Conservation (phyloP, 2,113 vertebrate genomes). For the Pachypanchax playfairii region DNA sequence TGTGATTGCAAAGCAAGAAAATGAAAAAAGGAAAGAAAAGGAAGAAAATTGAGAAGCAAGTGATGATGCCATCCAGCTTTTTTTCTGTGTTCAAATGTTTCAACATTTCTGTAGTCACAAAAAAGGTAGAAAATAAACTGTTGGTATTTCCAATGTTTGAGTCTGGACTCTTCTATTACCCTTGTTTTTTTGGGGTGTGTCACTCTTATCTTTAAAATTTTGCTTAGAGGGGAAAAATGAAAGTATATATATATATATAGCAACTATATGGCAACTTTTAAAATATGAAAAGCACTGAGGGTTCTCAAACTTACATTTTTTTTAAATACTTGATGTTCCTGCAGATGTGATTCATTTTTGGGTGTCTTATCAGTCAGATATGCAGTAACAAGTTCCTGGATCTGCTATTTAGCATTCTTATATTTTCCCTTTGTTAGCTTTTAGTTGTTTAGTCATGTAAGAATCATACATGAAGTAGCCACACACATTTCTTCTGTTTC, state of each 20-base stretch:
- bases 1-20: conserved; percentile 95
- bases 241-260: too few species aligned
- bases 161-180: conserved; percentile 79
- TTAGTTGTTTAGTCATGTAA: neutral
- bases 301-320: neutral
- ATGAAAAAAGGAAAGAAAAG: conserved; percentile 69
- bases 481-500: too few species aligned
- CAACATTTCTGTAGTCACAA: conserved; percentile 98
- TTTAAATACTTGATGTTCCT: neutral
- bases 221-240: too few species aligned
- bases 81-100: conserved; percentile 97
- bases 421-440: neutral
- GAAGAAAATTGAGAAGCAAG: conserved; percentile 84
- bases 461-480: neutral
- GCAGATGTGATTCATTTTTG: neutral
- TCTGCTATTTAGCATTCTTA: neutral
- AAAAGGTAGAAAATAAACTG: conserved; percentile 96
- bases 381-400: neutral
- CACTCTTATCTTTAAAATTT: too few species aligned
- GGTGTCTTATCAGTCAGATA: too few species aligned
- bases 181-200: too few species aligned
- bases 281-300: conserved; percentile 13
- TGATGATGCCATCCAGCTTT: conserved; percentile 96
- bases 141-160: conserved; percentile 97
- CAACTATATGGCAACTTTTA: too few species aligned